Base-by-base conservation (phyloP, 2,797 vertebrate species). In the Otolemur crassicaudatus region DNA sequence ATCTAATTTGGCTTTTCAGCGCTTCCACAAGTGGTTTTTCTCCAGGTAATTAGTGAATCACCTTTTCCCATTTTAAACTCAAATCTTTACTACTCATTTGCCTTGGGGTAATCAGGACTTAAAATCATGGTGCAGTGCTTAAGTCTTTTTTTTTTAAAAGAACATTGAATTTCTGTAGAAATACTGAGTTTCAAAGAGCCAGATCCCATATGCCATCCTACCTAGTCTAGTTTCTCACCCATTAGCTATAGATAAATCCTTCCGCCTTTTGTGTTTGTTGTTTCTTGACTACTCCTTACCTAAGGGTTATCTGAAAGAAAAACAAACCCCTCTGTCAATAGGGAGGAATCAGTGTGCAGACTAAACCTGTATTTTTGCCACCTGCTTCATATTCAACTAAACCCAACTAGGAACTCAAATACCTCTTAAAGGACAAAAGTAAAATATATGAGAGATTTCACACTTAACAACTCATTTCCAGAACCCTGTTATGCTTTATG, bases 11-110 rank as follows among this genome's bases (percentile, higher is more conserved):
- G n/a, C 82, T 85, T 81, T 79, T 87, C 56, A 91, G 60, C 76
- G 88, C 27, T 86, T 94, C 46, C n/a, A 6, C n/a, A 56, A 80
- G 73, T 72, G 40, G 49, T 88, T 97, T 88, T 84, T 94, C 85
- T 80, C 20, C 5, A 95, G 83, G 53, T 37, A 87, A 95, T 88
- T 63, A 63, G 0, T 81, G n/a, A 22, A 69, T 90, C 84, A 95
- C 25, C 40, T 93, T 94, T 83, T 87, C 86, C n/a, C 92, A 91
- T 77, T 88, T 93, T 94, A 90, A 96, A 89, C 43, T 87, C 87
- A 86, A 77, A 94, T 91, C 56, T 93, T 96, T 34, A 91, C 31
- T 40, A 46, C 25, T 95, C 25, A 49, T 34, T 8, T 2, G 14
- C 19, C 83, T 94, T 90, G 90, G 49, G 43, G 34, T 87, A 95